phyloP scores from a whole-genome alignment of 2,113 vertebrate species.

The Pholis gunnellus region DNA sequence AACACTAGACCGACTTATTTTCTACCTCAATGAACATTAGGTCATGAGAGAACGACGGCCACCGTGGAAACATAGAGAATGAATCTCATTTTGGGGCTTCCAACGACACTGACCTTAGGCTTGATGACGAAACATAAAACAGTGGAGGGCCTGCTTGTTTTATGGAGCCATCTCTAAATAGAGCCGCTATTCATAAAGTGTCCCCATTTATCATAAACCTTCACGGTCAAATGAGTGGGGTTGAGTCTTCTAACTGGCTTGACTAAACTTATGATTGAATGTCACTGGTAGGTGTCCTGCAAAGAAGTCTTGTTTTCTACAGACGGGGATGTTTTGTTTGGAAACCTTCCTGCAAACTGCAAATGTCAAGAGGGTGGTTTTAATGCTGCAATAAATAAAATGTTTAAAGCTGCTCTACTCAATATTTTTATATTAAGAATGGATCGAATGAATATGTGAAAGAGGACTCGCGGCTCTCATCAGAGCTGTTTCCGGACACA shows the following conservation, averaged over 20 bases:
- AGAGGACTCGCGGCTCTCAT: not conserved
- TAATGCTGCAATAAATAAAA: not conserved
- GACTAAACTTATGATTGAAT: constrained; percentile 39
- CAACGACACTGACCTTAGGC: constrained; percentile 53
- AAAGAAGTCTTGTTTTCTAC: constrained; percentile 1
- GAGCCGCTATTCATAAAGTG: constrained; percentile 59
- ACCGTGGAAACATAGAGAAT: constrained; percentile 17
- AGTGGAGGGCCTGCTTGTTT: constrained; percentile 54
- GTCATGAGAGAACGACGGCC: constrained; percentile 46
- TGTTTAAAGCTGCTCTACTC: not conserved
- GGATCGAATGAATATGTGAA: not conserved
- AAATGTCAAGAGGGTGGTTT: not conserved
- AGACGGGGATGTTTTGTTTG: not conserved
- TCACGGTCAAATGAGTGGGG: constrained; percentile 49
- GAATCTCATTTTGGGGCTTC: constrained; percentile 43
- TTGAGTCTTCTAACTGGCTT: constrained; percentile 28
- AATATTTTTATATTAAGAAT: not conserved
- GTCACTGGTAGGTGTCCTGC: constrained; percentile 8
- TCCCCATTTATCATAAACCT: constrained; percentile 57
- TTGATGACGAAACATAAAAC: constrained; percentile 65
- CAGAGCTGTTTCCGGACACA: not conserved
- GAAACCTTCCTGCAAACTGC: constrained; percentile 8
- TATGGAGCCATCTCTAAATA: constrained; percentile 71
- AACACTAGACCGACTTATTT: not conserved
- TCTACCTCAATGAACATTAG: constrained; percentile 27